Evolutionary conservation across 2,797 vertebrate genomes (phyloP).

Genomic region (Margarornis squamiger): DNA sequence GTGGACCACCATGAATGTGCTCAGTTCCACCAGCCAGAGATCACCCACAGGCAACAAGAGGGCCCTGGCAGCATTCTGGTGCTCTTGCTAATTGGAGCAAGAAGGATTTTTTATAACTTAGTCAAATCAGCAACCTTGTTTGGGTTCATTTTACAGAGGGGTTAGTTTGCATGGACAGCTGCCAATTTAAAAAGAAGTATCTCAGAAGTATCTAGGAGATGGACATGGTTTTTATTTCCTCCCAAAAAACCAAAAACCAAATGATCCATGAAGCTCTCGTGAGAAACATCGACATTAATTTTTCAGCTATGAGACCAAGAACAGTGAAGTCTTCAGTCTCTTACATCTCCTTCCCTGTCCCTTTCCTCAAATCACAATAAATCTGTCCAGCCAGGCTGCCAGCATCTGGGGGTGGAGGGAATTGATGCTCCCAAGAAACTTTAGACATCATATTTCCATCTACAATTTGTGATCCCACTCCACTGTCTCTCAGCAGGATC

Average conservation of each 20-base stretch:
- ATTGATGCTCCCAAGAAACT: constrained; percentile 1
- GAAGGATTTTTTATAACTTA: neutral
- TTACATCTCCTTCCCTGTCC: neutral
- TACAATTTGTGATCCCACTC: neutral
- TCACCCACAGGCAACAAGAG: neutral
- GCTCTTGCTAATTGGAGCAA: neutral
- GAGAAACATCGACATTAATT: neutral
- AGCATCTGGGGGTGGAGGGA: constrained; percentile 22
- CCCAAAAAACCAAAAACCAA: neutral
- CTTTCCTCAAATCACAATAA: constrained; percentile 40
- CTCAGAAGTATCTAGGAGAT: neutral
- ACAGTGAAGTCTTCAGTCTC: neutral
- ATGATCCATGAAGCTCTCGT: neutral
- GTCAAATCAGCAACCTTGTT: neutral
- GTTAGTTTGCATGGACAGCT: neutral
- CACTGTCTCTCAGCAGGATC: neutral
- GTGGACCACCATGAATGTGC: neutral
- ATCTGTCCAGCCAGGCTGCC: constrained; percentile 37
- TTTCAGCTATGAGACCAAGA: neutral
- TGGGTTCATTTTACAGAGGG: neutral
- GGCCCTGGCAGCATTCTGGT: neutral
- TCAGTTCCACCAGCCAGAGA: neutral
- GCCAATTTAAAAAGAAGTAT: neutral
- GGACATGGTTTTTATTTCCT: neutral
- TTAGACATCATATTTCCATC: neutral